Conservation (phyloP, 2,797 vertebrate species). For the Centroberyx gerrardi region DNA sequence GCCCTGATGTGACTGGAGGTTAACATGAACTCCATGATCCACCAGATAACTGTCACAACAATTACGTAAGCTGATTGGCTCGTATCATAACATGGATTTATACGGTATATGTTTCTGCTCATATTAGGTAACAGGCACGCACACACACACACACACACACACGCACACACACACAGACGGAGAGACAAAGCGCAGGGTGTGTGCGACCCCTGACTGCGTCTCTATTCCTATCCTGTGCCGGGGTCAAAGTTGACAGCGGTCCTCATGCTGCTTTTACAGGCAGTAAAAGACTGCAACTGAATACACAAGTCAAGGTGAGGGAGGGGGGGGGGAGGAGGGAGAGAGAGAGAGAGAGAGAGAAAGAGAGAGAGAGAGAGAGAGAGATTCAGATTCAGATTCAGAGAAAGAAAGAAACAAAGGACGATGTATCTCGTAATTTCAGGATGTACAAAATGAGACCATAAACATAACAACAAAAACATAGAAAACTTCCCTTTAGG, state of each 20-base stretch:
- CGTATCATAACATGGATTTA: too few species aligned
- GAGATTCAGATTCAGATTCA: too few species aligned
- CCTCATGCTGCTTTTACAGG: conserved; percentile 82
- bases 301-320: conserved; percentile 86
- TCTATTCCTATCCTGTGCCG: conserved; percentile 82
- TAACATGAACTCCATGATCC: too few species aligned
- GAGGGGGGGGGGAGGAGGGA: not conserved
- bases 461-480: too few species aligned
- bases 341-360: conserved; percentile 11
- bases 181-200: conserved; percentile 61
- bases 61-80: too few species aligned
- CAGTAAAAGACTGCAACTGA: conserved; percentile 85
- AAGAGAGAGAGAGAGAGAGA: conserved; percentile 23
- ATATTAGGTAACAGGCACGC: not conserved
- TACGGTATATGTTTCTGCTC: too few species aligned
- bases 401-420: conserved; percentile 13
- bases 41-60: too few species aligned
- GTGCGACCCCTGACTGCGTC: conserved; percentile 75
- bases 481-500: too few species aligned
- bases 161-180: conserved; percentile 17
- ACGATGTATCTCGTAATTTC: too few species aligned
- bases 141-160: conserved; percentile 29
- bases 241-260: conserved; percentile 80
- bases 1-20: too few species aligned
- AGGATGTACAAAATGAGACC: too few species aligned